phyloP scores from a whole-genome alignment of 2,113 vertebrate species.

The Calidris pugnax region DNA sequence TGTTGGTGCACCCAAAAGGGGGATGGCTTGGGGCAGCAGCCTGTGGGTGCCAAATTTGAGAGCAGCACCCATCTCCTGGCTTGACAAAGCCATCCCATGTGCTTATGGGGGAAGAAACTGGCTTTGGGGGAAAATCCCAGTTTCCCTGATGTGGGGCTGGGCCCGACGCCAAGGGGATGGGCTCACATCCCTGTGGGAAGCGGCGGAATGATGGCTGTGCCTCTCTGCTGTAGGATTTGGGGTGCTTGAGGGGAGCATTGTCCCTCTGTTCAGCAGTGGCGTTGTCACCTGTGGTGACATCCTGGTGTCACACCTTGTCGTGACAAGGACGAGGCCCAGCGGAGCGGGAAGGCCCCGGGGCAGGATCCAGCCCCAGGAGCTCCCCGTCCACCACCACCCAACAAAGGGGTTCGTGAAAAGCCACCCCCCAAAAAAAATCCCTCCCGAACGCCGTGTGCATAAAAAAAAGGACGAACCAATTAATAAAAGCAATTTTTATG shows the following conservation, averaged over 20 bases:
- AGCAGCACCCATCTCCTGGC: neutral
- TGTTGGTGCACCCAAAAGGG: accelerated
- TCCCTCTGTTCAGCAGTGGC: accelerated
- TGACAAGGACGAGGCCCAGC: accelerated
- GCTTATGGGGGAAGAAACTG: accelerated
- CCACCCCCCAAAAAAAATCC: neutral
- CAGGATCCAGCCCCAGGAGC: accelerated
- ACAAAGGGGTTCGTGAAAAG: neutral
- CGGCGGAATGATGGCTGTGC: accelerated
- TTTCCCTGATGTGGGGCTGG: neutral
- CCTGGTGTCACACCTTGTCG: accelerated
- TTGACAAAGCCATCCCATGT: neutral
- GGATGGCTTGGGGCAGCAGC: neutral
- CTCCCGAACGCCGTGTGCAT: accelerated
- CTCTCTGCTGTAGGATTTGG: neutral
- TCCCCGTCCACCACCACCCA: neutral
- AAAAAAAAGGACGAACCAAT: neutral
- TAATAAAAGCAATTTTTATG: neutral
- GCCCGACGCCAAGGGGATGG: accelerated
- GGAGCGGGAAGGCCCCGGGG: accelerated
- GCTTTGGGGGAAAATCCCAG: accelerated
- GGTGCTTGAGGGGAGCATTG: neutral
- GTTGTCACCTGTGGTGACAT: accelerated
- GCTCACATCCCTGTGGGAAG: neutral
- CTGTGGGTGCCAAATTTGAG: neutral